These are phyloP conservation scores for Tenebrio molitor DNA, from an alignment of 1,140 invertebrate genomes.

Conservation along the genomic window DNA sequence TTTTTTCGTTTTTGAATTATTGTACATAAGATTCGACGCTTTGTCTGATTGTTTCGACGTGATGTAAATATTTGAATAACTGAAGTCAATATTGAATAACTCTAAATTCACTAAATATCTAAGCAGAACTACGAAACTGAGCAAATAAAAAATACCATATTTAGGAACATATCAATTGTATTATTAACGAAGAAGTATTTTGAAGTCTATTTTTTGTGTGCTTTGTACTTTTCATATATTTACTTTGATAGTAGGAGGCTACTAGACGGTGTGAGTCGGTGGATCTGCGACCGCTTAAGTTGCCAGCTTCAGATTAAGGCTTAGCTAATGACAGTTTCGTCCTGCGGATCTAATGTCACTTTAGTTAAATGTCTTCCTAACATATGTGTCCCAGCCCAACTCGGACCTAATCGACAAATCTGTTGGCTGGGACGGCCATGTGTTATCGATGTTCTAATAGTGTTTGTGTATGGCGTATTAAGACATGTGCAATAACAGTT, in stretches of 20 bases:
- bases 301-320: conserved; percentile 44
- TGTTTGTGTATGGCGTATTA: conserved; percentile 55
- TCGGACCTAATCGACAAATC: conserved; percentile 28
- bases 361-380: conserved; percentile 64
- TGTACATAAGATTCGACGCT: too few relatives aligned
- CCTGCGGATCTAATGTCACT: conserved; percentile 49
- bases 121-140: conserved; percentile 46
- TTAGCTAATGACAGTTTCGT: conserved; percentile 48
- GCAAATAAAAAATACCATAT: conserved; percentile 49
- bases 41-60: too few relatives aligned
- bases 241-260: conserved; percentile 43
- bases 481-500: conserved; percentile 55
- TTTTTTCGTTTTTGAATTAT: too few relatives aligned
- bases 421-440: conserved; percentile 38
- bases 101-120: conserved; percentile 46
- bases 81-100: conserved; percentile 49
- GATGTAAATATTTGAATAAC: conserved; percentile 44
- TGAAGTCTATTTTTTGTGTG: conserved; percentile 50
- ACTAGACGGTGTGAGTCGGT: background rate
- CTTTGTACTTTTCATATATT: conserved; percentile 51
- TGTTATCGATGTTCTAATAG: conserved; percentile 52
- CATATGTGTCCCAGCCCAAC: conserved; percentile 43
- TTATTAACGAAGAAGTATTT: conserved; percentile 39
- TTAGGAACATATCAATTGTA: conserved; percentile 53
- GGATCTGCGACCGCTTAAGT: conserved; percentile 21